Evolutionary conservation across 53 echinoderm and acorn worm genomes (phyloP).

Genomic region (Paelopatides confundens): DNA sequence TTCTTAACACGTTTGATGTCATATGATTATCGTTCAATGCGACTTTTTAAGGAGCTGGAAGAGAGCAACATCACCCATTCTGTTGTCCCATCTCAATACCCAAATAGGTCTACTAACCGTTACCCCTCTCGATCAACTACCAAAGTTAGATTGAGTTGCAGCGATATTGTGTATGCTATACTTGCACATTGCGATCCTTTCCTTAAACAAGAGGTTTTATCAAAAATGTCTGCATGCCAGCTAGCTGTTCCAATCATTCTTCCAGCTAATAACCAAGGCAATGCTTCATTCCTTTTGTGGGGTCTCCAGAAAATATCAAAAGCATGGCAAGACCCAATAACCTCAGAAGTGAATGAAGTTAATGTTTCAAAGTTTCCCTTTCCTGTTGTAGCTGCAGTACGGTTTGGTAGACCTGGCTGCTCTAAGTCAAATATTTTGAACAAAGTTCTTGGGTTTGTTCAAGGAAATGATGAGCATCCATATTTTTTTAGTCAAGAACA

Average conservation of each 20-base stretch:
- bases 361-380: background rate
- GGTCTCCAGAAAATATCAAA: constrained; percentile 11
- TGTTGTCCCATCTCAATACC: background rate
- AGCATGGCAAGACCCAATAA: background rate
- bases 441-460: background rate
- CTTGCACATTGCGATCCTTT: constrained; percentile 37
- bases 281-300: background rate
- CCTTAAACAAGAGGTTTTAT: constrained; percentile 29
- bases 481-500: constrained; percentile 18
- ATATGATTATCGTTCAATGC: constrained; percentile 14
- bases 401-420: background rate
- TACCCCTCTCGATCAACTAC: background rate
- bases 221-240: constrained; percentile 46
- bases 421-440: constrained; percentile 26
- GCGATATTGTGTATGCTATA: constrained; percentile 23
- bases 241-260: constrained; percentile 32
- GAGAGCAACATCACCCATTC: background rate
- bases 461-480: constrained; percentile 21
- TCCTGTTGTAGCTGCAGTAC: background rate
- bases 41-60: background rate
- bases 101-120: background rate
- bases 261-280: background rate
- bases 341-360: background rate
- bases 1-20: constrained; percentile 27
- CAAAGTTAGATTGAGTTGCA: background rate